These are phyloP conservation scores for Tautogolabrus adspersus DNA, from an alignment of 2,113 vertebrate species.

Conservation along the genomic window DNA sequence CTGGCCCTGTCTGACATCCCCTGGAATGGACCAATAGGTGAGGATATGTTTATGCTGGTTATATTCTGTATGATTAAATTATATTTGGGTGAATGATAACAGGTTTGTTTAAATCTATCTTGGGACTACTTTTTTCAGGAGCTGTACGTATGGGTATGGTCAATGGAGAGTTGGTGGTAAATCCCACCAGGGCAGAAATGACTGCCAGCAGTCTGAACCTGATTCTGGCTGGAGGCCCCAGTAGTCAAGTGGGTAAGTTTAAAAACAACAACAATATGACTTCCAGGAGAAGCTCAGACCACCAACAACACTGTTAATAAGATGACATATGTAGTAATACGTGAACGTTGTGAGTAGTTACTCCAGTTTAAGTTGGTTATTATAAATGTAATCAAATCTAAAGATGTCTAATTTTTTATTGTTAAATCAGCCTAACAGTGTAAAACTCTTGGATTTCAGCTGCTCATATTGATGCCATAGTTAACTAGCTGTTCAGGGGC, in stretches of 20 bases:
- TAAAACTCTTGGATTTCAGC: no score
- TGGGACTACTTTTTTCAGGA: slow-evolving; percentile 79
- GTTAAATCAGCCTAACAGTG: no score
- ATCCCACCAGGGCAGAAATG: slow-evolving; percentile 94
- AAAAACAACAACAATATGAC: neutral
- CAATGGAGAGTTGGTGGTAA: slow-evolving; percentile 89
- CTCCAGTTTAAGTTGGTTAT: no score
- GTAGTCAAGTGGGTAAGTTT: slow-evolving; percentile 91
- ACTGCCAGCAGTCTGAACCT: slow-evolving; percentile 91
- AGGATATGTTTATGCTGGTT: slow-evolving; percentile 46
- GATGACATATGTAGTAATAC: no score
- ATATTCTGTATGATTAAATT: neutral
- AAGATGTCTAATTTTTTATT: no score
- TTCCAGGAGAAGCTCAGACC: neutral
- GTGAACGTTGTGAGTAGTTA: no score
- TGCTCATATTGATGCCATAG: no score
- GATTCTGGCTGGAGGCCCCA: slow-evolving; percentile 88
- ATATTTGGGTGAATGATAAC: neutral
- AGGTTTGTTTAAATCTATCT: neutral
- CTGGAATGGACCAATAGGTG: slow-evolving; percentile 96
- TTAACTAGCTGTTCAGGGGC: no score
- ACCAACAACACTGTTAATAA: no score
- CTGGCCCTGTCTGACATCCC: slow-evolving; percentile 97
- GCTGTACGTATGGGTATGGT: slow-evolving; percentile 94
- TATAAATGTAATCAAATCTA: no score